Conservation (phyloP, 2,888 invertebrate genomes). For the Cryptocheilus praepositus region DNA sequence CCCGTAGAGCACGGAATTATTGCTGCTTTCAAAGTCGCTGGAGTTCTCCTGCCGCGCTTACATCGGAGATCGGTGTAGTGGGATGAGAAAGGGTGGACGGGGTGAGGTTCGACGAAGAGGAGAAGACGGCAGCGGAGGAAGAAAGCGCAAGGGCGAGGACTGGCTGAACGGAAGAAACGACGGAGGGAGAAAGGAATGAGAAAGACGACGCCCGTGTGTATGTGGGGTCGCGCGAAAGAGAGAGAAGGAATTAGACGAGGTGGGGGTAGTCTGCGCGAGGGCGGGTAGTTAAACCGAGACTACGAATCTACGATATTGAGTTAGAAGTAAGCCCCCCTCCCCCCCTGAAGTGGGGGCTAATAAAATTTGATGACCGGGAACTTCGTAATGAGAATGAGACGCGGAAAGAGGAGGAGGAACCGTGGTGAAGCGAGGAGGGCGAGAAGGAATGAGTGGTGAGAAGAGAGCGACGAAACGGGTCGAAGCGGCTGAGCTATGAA, state of each 20-base stretch:
- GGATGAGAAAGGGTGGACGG: slow-evolving; percentile 9
- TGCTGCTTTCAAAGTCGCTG: slow-evolving; percentile 61
- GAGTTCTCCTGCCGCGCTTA: slow-evolving; percentile 43
- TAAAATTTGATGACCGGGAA: slow-evolving; percentile 74
- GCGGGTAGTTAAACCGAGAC: slow-evolving; percentile 66
- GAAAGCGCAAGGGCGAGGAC: slow-evolving; percentile 14
- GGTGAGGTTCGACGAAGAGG: slow-evolving; percentile 15
- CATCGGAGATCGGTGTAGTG: slow-evolving; percentile 39
- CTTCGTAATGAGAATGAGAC: slow-evolving; percentile 71
- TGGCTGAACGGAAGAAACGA: slow-evolving; percentile 18
- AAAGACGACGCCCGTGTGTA: slow-evolving; percentile 18
- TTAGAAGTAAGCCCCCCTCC: slow-evolving; percentile 56
- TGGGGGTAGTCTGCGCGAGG: slow-evolving; percentile 31
- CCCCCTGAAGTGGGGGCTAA: slow-evolving; percentile 67
- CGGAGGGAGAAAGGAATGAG: slow-evolving; percentile 23
- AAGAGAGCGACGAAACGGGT: slow-evolving; percentile 12
- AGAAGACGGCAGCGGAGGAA: slow-evolving; percentile 12
- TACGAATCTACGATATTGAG: slow-evolving; percentile 71
- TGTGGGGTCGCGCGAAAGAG: slow-evolving; percentile 9
- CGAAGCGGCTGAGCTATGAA: slow-evolving; percentile 59
- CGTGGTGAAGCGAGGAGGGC: slow-evolving; percentile 1
- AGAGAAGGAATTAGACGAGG: slow-evolving; percentile 6
- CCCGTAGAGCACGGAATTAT: slow-evolving; percentile 63
- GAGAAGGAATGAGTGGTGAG: slow-evolving; percentile 1
- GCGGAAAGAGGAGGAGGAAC: slow-evolving; percentile 36